These are phyloP conservation scores for Malacoctenus gilli DNA, from an alignment of 2,797 vertebrate species.

Conservation along the genomic window DNA sequence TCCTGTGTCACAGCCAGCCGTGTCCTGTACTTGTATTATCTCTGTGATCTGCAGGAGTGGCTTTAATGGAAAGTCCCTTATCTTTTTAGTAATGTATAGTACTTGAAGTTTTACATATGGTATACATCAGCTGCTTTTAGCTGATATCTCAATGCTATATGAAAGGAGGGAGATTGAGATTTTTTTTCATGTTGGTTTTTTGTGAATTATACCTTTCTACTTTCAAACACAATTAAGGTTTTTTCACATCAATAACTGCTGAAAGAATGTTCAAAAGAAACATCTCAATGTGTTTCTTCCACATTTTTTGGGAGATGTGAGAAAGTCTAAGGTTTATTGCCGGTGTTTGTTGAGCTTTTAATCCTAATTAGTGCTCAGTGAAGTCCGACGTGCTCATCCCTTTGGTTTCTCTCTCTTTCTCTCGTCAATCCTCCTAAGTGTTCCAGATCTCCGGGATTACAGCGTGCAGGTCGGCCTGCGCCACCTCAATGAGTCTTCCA, in stretches of 20 bases:
- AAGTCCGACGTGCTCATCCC: too few relatives aligned
- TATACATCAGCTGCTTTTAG: slow-evolving; percentile 44
- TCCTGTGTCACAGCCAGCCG: slow-evolving; percentile 29
- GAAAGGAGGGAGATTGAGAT: too few relatives aligned
- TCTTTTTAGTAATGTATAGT: slow-evolving; percentile 21
- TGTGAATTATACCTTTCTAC: too few relatives aligned
- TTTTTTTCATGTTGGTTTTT: too few relatives aligned
- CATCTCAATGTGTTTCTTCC: too few relatives aligned
- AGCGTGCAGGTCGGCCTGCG: slow-evolving; percentile 92
- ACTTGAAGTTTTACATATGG: slow-evolving; percentile 40
- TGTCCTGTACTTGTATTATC: slow-evolving; percentile 39
- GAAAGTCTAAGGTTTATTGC: too few relatives aligned
- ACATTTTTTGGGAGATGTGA: too few relatives aligned
- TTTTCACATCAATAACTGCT: too few relatives aligned
- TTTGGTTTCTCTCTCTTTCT: slow-evolving; percentile 5
- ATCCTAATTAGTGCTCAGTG: too few relatives aligned
- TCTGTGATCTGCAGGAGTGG: slow-evolving; percentile 49
- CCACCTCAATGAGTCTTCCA: slow-evolving; percentile 86
- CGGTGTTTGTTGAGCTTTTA: too few relatives aligned
- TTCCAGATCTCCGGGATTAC: slow-evolving; percentile 92
- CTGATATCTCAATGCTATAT: not conserved
- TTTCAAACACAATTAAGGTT: too few relatives aligned
- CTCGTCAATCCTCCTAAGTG: slow-evolving; percentile 77
- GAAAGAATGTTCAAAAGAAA: too few relatives aligned
- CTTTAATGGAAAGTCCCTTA: slow-evolving; percentile 49